Evolutionary conservation across 2,888 invertebrate species (phyloP).

Genomic region (Hanleya hanleyi): DNA sequence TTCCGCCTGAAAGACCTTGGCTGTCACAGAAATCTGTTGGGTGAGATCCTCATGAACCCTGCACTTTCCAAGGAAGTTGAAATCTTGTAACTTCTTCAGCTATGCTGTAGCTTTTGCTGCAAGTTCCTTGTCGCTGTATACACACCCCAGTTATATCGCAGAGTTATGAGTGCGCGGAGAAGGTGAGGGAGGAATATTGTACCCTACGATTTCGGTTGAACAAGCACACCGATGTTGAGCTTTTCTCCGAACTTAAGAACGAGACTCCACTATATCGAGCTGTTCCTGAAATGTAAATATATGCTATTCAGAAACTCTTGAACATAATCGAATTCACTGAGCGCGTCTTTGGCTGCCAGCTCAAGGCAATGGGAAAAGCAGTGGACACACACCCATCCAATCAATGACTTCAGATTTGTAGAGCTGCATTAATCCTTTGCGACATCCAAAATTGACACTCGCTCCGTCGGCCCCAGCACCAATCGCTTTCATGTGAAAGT

Average conservation of each 20-base stretch:
- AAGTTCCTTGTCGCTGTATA: not conserved
- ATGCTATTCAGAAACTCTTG: not conserved
- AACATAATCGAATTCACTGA: not conserved
- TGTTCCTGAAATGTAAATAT: not conserved
- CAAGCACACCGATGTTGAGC: not conserved
- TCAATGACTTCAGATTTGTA: not conserved
- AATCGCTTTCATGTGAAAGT: not conserved
- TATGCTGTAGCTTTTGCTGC: not conserved
- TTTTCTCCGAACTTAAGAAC: not conserved
- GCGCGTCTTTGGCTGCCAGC: not conserved
- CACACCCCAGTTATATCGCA: not conserved
- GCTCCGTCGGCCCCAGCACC: not conserved
- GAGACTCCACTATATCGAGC: not conserved
- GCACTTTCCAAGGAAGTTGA: not conserved
- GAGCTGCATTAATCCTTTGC: not conserved
- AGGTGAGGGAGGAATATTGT: not conserved
- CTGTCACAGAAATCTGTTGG: not conserved
- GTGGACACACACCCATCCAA: not conserved
- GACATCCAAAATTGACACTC: not conserved
- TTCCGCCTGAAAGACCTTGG: not conserved
- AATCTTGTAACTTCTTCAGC: not conserved
- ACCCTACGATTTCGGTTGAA: not conserved
- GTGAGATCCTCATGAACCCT: not conserved
- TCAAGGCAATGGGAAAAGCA: not conserved
- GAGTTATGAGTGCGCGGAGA: not conserved